Evolutionary conservation across 2,888 invertebrate genomes (phyloP).

Genomic region (Epistrophe grossulariae): DNA sequence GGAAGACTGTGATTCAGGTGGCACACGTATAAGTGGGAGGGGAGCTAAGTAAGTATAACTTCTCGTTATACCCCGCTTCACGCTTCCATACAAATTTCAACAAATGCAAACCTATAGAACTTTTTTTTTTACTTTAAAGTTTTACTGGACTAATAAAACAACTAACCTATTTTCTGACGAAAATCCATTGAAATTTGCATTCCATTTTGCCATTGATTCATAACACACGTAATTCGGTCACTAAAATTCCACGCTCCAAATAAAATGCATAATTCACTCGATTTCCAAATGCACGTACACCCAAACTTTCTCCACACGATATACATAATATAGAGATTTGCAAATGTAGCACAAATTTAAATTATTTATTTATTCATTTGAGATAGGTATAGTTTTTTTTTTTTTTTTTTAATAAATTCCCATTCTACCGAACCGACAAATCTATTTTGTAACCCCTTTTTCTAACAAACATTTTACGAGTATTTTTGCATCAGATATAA

Average conservation of each 20-base stretch:
- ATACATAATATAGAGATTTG: not conserved
- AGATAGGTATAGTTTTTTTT: not conserved
- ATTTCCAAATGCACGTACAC: not conserved
- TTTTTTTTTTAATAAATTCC: not conserved
- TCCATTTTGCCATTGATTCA: not conserved
- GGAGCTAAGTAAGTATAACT: too few relatives aligned
- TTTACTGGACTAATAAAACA: not conserved
- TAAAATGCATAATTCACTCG: not conserved
- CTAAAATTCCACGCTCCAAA: not conserved
- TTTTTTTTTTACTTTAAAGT: too few relatives aligned
- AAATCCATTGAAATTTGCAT: slow-evolving; percentile 16
- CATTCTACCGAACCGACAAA: not conserved
- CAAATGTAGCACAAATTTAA: slow-evolving; percentile 4
- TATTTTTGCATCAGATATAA: slow-evolving; percentile 43
- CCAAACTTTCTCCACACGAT: not conserved
- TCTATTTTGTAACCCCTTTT: slow-evolving; percentile 2
- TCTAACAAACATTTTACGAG: not conserved
- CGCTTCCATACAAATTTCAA: too few relatives aligned
- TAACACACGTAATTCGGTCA: slow-evolving; percentile 21
- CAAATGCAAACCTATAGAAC: too few relatives aligned
- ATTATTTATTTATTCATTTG: slow-evolving; percentile 12
- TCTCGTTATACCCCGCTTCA: too few relatives aligned
- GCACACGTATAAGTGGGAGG: too few relatives aligned
- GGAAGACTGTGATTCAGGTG: too few relatives aligned
- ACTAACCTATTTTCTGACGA: not conserved